Evolutionary conservation across 2,113 vertebrate species (phyloP).

Genomic region (Ageneiosus marmoratus): DNA sequence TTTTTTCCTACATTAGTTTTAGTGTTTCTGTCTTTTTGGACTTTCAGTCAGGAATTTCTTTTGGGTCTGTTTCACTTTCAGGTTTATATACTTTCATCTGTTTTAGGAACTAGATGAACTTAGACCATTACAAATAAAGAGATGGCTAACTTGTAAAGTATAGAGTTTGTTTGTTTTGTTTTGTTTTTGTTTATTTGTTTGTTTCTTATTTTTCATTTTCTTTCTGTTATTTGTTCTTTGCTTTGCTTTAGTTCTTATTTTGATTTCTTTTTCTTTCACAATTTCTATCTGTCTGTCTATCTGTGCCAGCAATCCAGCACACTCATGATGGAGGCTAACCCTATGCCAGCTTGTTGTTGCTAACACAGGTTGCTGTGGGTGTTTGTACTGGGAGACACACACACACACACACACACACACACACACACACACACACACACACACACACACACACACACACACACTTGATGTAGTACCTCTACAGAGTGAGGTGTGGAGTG

Average conservation of each 20-base stretch:
- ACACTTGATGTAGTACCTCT: not conserved
- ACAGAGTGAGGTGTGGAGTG: not conserved
- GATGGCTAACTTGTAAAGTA: not conserved
- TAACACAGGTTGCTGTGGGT: not conserved
- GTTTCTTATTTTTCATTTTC: not conserved
- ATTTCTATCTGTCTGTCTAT: not conserved
- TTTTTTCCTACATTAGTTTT: not conserved
- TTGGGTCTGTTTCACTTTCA: not conserved
- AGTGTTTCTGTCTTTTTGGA: not conserved
- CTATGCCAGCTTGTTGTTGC: not conserved
- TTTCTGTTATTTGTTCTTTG: not conserved
- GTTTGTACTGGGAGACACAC: slow-evolving; percentile 69
- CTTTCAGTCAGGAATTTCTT: not conserved
- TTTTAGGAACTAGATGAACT: not conserved
- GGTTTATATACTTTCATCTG: not conserved
- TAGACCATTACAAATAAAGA: not conserved
- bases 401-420: not conserved
- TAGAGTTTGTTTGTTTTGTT: not conserved
- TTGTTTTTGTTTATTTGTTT: not conserved
- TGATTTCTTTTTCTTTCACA: not conserved
- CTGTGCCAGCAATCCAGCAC: not conserved
- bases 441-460: not conserved
- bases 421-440: slow-evolving; percentile 1
- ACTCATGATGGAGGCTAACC: not conserved
- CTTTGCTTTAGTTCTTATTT: not conserved